Conservation (phyloP, 2,888 invertebrate genomes). For the Masnerella sp. region DNA sequence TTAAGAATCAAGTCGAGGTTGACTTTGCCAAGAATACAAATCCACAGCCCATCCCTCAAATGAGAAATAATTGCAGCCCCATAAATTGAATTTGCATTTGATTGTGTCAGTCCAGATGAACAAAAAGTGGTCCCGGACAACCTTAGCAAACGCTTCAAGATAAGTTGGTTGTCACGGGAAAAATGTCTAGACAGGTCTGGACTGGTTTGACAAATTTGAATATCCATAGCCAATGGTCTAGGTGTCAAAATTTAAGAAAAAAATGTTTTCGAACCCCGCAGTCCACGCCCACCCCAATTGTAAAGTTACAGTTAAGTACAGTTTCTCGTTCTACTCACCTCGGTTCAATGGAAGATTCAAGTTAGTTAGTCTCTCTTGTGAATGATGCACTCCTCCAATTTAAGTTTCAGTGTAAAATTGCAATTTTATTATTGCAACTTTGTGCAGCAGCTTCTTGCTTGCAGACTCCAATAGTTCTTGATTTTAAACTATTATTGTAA, state of each 20-base stretch:
- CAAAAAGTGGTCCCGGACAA: slow-evolving; percentile 71
- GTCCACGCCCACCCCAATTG: slow-evolving; percentile 71
- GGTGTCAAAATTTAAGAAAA: not conserved
- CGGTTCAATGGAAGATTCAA: slow-evolving; percentile 76
- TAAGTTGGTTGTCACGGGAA: slow-evolving; percentile 68
- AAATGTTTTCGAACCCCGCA: no score
- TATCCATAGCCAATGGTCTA: slow-evolving; percentile 17
- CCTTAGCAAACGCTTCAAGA: slow-evolving; percentile 60
- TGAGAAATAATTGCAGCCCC: no score
- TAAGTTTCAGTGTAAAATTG: slow-evolving; percentile 70
- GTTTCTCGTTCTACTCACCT: slow-evolving; percentile 77
- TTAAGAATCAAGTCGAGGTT: no score
- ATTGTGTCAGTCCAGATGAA: slow-evolving; percentile 71
- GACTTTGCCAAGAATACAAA: no score
- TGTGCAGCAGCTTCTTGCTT: slow-evolving; percentile 63
- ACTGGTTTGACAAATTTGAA: slow-evolving; percentile 60
- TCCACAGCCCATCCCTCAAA: no score
- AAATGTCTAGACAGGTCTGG: slow-evolving; percentile 66
- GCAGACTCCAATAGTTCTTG: slow-evolving; percentile 61
- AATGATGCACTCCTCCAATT: slow-evolving; percentile 75
- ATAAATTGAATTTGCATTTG: slow-evolving; percentile 10
- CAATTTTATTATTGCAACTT: slow-evolving; percentile 65
- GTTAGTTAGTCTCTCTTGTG: slow-evolving; percentile 76
- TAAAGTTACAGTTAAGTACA: slow-evolving; percentile 73
- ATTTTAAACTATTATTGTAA: slow-evolving; percentile 29